These are phyloP conservation scores for Octonoba sinensis DNA, from an alignment of 2,888 invertebrate species.

Conservation along the genomic window DNA sequence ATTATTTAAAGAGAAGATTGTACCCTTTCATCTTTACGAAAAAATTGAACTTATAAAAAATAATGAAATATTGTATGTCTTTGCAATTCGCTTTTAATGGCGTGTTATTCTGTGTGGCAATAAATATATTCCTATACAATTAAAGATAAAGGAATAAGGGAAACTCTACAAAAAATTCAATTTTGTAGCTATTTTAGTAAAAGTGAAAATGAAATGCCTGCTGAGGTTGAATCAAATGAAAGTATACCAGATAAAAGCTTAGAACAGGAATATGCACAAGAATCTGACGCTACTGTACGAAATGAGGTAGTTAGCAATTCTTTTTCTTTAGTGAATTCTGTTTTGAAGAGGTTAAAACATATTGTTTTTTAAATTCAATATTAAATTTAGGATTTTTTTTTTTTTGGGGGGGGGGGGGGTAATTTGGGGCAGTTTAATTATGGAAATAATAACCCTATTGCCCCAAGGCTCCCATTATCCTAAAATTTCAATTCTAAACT, in stretches of 20 bases:
- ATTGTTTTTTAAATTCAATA: neutral
- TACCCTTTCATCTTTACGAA: too few relatives aligned
- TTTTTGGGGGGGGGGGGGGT: too few relatives aligned
- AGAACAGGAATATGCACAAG: conserved; percentile 7
- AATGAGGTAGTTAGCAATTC: conserved; percentile 21
- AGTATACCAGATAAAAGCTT: conserved; percentile 11
- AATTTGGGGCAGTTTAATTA: too few relatives aligned
- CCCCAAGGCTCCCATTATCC: too few relatives aligned
- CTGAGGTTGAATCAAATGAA: conserved; percentile 24
- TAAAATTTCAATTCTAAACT: too few relatives aligned
- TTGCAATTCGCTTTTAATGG: neutral
- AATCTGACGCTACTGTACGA: conserved; percentile 12
- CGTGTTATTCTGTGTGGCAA: too few relatives aligned
- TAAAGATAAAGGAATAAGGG: conserved; percentile 78
- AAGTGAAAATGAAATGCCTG: conserved; percentile 45
- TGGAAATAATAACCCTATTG: too few relatives aligned
- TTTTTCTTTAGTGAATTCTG: neutral
- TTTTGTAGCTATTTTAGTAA: conserved; percentile 88
- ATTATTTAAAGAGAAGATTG: too few relatives aligned
- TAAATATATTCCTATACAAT: too few relatives aligned
- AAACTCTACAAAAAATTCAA: conserved; percentile 82
- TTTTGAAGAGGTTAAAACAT: neutral
- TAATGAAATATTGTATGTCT: neutral
- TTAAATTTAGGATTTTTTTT: too few relatives aligned
- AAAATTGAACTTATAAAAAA: too few relatives aligned